These are phyloP conservation scores for Aldabrachelys gigantea DNA, from an alignment of 2,113 vertebrate genomes.

Conservation along the genomic window DNA sequence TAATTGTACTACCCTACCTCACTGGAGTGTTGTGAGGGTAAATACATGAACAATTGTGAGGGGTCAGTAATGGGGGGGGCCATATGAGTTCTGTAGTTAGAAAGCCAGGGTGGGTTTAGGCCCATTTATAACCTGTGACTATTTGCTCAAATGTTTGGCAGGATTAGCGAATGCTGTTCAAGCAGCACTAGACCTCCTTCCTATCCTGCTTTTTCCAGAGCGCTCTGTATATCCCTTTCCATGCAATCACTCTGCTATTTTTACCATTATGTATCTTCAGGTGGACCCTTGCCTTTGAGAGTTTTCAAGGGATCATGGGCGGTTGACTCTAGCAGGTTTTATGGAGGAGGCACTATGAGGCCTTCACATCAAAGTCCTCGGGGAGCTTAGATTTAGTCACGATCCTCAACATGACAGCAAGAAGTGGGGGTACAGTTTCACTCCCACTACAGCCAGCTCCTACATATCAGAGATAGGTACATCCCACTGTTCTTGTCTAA, in stretches of 20 bases:
- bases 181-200: background rate
- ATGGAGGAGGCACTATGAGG: background rate
- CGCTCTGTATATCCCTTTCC: background rate
- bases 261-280: background rate
- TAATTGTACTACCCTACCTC: background rate
- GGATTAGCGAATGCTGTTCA: background rate
- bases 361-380: background rate
- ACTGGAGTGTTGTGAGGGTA: background rate
- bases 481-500: background rate
- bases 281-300: background rate
- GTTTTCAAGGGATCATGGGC: background rate
- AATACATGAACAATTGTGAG: background rate
- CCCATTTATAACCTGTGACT: background rate
- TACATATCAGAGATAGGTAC: background rate
- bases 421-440: background rate
- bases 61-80: background rate
- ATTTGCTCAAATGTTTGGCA: background rate
- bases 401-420: background rate
- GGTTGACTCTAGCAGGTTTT: rapidly evolving
- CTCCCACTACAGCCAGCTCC: background rate
- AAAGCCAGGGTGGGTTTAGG: background rate
- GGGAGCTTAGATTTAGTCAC: background rate
- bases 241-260: background rate
- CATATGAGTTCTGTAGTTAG: background rate
- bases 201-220: background rate